These are phyloP conservation scores for Epizoanthus scotinus DNA, from an alignment of 92 coral and sea anemone genomes.

Conservation along the genomic window DNA sequence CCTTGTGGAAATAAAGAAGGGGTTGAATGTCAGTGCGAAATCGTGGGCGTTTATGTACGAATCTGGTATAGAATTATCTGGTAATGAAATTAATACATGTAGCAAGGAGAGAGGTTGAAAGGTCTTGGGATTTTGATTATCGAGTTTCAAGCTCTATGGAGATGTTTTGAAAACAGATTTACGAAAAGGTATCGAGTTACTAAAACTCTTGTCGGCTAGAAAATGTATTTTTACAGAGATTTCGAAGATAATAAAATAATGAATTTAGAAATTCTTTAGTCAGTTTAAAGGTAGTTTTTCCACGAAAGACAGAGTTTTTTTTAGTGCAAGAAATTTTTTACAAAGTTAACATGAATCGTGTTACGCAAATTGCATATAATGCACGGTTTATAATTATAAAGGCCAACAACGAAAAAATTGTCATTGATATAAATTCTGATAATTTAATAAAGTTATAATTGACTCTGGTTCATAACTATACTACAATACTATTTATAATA, in stretches of 20 bases:
- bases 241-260: background rate
- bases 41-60: background rate
- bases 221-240: background rate
- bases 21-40: background rate
- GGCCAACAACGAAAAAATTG: conserved; percentile 10
- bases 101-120: background rate
- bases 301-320: background rate
- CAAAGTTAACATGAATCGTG: conserved; percentile 25
- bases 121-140: background rate
- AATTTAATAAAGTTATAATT: conserved; percentile 40
- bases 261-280: background rate
- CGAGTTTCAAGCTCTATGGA: conserved; percentile 7
- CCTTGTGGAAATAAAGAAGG: background rate
- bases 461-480: conserved; percentile 24
- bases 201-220: background rate
- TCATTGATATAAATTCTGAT: conserved; percentile 21
- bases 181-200: background rate
- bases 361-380: conserved; percentile 31
- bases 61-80: background rate
- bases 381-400: conserved; percentile 16
- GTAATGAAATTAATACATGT: background rate
- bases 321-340: background rate
- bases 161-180: background rate
- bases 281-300: background rate
- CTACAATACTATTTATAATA: conserved; percentile 10